Conservation (phyloP, 2,113 vertebrate species). For the Zapus hudsonius region DNA sequence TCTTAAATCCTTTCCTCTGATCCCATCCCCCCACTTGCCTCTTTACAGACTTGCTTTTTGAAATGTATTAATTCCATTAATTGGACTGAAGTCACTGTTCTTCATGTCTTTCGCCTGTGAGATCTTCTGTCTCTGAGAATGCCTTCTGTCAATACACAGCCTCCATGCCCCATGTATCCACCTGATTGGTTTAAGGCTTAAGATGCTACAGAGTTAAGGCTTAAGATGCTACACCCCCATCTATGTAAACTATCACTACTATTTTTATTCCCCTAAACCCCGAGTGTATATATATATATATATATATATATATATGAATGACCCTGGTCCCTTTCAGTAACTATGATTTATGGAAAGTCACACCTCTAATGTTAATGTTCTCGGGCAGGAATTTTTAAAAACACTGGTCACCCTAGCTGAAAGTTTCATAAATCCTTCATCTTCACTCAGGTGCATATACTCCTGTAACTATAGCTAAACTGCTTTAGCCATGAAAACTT, state of each 20-base stretch:
- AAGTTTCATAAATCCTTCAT: conserved; percentile 59
- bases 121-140: not conserved
- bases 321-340: not conserved
- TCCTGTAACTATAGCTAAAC: conserved; percentile 1
- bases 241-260: not conserved
- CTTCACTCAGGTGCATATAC: conserved; percentile 23
- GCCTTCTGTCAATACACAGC: conserved; percentile 23
- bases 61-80: not conserved
- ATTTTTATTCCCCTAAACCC: conserved; percentile 2
- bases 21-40: too few species aligned
- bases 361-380: conserved; percentile 51
- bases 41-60: not conserved
- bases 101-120: conserved; percentile 4
- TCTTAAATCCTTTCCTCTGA: too few species aligned
- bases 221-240: not conserved
- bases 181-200: conserved; percentile 60
- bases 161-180: not conserved
- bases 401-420: conserved; percentile 14
- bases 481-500: conserved; percentile 57
- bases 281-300: conserved; percentile 27
- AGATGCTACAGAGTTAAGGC: conserved; percentile 24
- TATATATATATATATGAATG: conserved; percentile 26
- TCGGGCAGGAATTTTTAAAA: conserved; percentile 22
- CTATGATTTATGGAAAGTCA: conserved; percentile 61
- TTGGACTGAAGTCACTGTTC: not conserved